Evolutionary conservation across 2,888 invertebrate species (phyloP).

Genomic region (Prosapia bicincta): DNA sequence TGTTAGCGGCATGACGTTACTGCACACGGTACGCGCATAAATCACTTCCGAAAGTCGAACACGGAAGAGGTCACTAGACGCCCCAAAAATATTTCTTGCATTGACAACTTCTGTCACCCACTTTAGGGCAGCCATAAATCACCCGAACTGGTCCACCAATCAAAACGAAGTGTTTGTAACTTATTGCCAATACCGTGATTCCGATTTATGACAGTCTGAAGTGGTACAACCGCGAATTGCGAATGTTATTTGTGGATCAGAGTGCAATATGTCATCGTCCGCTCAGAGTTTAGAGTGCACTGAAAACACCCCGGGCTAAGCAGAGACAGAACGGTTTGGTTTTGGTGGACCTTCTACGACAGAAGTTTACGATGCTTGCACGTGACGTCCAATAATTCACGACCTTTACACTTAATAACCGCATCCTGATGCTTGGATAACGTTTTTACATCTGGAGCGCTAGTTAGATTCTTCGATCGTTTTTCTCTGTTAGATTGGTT

Average conservation of each 20-base stretch:
- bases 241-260: neutral
- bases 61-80: neutral
- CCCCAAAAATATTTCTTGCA: neutral
- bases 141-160: neutral
- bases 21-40: neutral
- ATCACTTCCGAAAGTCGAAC: neutral
- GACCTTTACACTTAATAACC: no score
- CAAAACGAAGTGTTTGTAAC: neutral
- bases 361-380: no score
- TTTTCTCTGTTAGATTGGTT: no score
- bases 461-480: no score
- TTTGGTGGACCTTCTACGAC: no score
- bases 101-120: neutral
- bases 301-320: no score
- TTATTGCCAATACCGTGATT: neutral
- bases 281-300: neutral
- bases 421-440: no score
- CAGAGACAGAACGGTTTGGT: no score
- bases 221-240: neutral
- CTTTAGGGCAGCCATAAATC: neutral
- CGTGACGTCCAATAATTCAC: no score
- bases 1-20: neutral
- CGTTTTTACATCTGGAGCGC: no score
- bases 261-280: neutral
- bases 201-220: neutral